A percentile compares a stretch with the other conserved stretches of the same genome.
These are phyloP conservation scores for Drosophila subpulchrella DNA, from an alignment of 1,140 invertebrate genomes.

Conservation along the genomic window DNA sequence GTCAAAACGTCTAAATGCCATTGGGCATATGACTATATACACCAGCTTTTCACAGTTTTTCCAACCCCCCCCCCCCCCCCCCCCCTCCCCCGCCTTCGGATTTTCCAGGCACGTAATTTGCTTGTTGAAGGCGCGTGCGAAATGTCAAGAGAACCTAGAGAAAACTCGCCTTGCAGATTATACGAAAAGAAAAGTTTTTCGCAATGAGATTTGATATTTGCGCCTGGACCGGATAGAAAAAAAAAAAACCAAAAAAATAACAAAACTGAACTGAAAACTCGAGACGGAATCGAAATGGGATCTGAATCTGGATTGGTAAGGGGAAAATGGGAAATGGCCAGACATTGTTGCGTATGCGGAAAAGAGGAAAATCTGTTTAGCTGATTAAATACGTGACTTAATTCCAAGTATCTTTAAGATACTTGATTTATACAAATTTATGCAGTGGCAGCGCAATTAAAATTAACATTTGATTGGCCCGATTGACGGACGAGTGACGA, in stretches of 20 bases:
- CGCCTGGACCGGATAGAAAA: not conserved
- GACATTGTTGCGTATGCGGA: conserved; percentile 38
- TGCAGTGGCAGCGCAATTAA: conserved; percentile 44
- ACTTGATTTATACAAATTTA: conserved; percentile 40
- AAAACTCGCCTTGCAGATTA: conserved; percentile 37
- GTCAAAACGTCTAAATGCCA: conserved; percentile 78
- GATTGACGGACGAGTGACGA: conserved; percentile 13
- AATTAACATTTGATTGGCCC: conserved; percentile 39
- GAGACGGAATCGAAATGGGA: conserved; percentile 33
- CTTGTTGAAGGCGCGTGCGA: conserved; percentile 66
- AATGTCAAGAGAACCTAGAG: conserved; percentile 48
- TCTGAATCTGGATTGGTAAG: conserved; percentile 27
- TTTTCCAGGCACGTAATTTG: conserved; percentile 73
- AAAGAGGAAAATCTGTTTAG: conserved; percentile 67
- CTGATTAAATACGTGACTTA: conserved; percentile 82
- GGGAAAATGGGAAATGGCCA: conserved; percentile 27
- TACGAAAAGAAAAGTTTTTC: conserved; percentile 37
- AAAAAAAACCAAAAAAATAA: not conserved
- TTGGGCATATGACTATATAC: conserved; percentile 54
- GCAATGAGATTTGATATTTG: conserved; percentile 75
- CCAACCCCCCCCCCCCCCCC: not conserved
- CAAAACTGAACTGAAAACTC: conserved; percentile 13
- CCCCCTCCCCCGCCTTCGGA: not conserved
- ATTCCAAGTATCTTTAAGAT: conserved; percentile 63
- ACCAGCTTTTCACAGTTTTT: conserved; percentile 6